phyloP scores from a whole-genome alignment of 2,797 vertebrate species.

The Enteromius fasciolatus region DNA sequence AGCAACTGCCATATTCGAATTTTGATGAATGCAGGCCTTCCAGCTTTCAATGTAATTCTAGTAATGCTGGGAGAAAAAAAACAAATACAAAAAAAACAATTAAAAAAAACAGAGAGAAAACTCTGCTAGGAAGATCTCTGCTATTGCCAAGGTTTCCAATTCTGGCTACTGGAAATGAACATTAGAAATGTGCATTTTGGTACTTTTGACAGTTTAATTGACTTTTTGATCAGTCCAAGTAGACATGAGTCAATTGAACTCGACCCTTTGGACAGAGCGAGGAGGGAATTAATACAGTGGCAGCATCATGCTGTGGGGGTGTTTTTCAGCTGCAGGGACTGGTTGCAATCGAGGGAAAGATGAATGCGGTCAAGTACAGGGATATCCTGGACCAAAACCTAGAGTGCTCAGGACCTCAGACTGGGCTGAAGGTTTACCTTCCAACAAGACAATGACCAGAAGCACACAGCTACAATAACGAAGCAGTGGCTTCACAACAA shows the following conservation, averaged over 20 bases:
- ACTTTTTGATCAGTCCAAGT: not conserved
- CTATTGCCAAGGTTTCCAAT: not conserved
- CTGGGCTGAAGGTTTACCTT: too few relatives aligned
- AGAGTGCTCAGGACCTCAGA: too few relatives aligned
- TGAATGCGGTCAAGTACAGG: too few relatives aligned
- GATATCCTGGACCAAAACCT: too few relatives aligned
- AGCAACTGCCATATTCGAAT: conserved; percentile 18
- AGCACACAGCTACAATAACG: too few relatives aligned
- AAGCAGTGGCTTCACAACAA: too few relatives aligned
- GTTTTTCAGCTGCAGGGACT: too few relatives aligned
- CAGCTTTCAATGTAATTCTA: conserved; percentile 25
- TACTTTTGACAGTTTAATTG: too few relatives aligned
- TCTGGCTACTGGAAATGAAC: not conserved
- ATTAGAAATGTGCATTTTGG: not conserved
- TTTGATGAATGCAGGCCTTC: conserved; percentile 40
- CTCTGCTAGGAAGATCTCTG: not conserved
- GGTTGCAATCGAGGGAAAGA: too few relatives aligned
- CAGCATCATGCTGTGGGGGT: too few relatives aligned
- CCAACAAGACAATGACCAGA: too few relatives aligned
- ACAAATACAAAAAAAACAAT: not conserved
- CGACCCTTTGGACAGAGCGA: not conserved
- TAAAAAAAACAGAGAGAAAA: not conserved
- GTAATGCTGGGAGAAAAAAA: not conserved
- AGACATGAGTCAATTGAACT: not conserved
- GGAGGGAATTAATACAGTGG: not conserved